Conservation (phyloP, 92 coral and sea anemone species). For the Galaxea fascicularis region DNA sequence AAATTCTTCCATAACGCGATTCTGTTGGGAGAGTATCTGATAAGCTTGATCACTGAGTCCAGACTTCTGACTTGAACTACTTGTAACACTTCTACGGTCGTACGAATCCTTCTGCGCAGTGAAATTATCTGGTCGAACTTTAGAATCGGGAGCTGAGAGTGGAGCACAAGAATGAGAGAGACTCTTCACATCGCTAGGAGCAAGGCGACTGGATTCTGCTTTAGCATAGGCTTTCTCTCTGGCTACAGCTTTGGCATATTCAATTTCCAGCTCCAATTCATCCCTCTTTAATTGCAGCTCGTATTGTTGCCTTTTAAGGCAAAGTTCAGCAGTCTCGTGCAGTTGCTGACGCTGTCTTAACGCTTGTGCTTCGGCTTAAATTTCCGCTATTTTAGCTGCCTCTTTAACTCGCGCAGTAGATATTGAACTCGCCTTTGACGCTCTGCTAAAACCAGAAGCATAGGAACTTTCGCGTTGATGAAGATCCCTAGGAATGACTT, state of each 20-base stretch:
- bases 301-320: background rate
- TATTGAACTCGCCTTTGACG: no score
- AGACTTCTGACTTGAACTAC: no score
- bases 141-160: background rate
- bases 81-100: no score
- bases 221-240: constrained; percentile 11
- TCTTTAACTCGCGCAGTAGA: background rate
- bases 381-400: background rate
- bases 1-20: no score
- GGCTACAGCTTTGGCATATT: constrained; percentile 1
- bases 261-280: no score
- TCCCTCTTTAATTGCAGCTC: no score
- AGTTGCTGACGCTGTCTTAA: background rate
- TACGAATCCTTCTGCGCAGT: no score
- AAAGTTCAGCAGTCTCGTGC: background rate
- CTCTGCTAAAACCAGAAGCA: background rate
- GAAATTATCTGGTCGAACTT: background rate
- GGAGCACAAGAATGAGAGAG: background rate
- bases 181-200: background rate
- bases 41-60: no score
- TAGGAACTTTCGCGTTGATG: no score
- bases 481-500: no score
- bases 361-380: background rate
- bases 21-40: no score
- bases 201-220: no score